Base-by-base conservation (phyloP, 2,888 invertebrate species). In the Megaustenia siamemsis region DNA sequence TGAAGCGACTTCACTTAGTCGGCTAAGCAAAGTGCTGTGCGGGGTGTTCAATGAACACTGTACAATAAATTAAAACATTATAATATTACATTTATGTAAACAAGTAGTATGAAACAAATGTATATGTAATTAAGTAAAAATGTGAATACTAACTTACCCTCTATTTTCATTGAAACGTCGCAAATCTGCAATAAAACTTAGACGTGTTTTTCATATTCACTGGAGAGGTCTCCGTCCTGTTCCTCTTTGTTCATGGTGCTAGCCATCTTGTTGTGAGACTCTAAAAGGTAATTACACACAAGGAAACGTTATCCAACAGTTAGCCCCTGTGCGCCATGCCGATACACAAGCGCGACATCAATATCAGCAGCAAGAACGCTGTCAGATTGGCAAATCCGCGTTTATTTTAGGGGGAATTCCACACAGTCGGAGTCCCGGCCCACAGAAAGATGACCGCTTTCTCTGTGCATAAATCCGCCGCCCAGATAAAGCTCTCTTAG, bases 61-160 rank as follows among this genome's bases (percentile, higher is more conserved):
- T n/a, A n/a, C n/a, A n/a, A n/a, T n/a, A n/a, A n/a, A n/a, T n/a
- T n/a, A n/a, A n/a, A n/a, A n/a, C n/a, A n/a, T n/a, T n/a, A n/a
- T n/a, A n/a, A n/a, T n/a, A n/a, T n/a, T n/a, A n/a, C n/a, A n/a
- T n/a, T n/a, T n/a, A n/a, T n/a, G n/a, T n/a, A n/a, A n/a, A n/a
- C n/a, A n/a, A n/a, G n/a, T n/a, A n/a, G n/a, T n/a, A n/a, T n/a
- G n/a, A n/a, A n/a, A n/a, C n/a, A n/a, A n/a, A n/a, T n/a, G n/a
- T n/a, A n/a, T n/a, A n/a, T n/a, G n/a, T n/a, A n/a, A n/a, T n/a
- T n/a, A n/a, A n/a, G n/a, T n/a, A n/a, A n/a, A n/a, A n/a, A n/a
- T n/a, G n/a, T n/a, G n/a, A n/a, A n/a, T n/a, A n/a, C n/a, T n/a
- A 32, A 82, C 85, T 81, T 81, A 85, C 85, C 85, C 81, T 85